phyloP scores from a whole-genome alignment of 2,113 vertebrate species.

The Arizona elegans region DNA sequence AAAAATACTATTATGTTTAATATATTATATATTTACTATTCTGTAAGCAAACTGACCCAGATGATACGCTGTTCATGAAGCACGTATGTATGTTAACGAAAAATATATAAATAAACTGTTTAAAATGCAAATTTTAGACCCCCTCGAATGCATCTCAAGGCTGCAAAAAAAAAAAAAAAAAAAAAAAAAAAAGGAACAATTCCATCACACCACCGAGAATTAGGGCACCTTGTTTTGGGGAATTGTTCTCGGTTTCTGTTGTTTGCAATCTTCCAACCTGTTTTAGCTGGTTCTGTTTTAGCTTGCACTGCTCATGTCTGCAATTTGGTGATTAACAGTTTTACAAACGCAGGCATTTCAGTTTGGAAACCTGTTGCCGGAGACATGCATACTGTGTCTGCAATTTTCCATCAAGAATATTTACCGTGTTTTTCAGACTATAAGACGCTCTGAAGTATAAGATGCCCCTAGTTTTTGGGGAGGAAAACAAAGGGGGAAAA shows the following conservation, averaged over 20 bases:
- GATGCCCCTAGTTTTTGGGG: too few relatives aligned
- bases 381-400: too few relatives aligned
- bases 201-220: neutral
- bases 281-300: neutral
- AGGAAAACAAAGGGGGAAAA: too few relatives aligned
- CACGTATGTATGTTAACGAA: too few relatives aligned
- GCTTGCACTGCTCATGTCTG: neutral
- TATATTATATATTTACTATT: too few relatives aligned
- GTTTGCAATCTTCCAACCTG: neutral
- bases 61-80: too few relatives aligned
- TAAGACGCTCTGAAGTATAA: too few relatives aligned
- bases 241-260: neutral
- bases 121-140: neutral
- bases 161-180: neutral
- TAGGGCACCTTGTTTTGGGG: neutral
- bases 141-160: too few relatives aligned
- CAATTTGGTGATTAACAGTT: neutral
- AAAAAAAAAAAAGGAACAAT: neutral
- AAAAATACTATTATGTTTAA: too few relatives aligned
- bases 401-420: neutral
- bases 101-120: neutral
- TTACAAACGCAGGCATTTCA: neutral
- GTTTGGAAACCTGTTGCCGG: too few relatives aligned
- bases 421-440: too few relatives aligned
- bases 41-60: too few relatives aligned